Evolutionary conservation across 2,888 invertebrate genomes (phyloP).

Genomic region (Pseudanteris insignis): DNA sequence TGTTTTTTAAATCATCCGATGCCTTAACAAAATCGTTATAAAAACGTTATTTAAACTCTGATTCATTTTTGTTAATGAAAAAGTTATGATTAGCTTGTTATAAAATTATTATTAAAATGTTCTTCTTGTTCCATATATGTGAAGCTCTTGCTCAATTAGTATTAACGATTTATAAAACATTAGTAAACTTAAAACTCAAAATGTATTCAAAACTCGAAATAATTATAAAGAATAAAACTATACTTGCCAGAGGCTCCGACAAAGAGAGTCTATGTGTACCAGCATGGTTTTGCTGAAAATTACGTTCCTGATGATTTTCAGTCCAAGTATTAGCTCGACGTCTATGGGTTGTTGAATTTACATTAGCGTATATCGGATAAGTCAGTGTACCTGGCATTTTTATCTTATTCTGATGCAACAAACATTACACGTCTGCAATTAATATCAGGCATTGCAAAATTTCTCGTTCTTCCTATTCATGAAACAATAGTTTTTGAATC

Average conservation of each 20-base stretch:
- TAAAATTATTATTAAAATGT: no score
- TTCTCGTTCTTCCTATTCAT: not conserved
- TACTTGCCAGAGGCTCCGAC: constrained; percentile 52
- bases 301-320: constrained; percentile 49
- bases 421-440: not conserved
- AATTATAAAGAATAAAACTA: not conserved
- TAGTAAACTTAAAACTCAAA: no score
- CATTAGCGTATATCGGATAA: constrained; percentile 62
- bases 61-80: no score
- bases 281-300: constrained; percentile 47
- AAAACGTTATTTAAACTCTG: no score
- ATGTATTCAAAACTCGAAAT: no score
- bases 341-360: constrained; percentile 56
- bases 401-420: constrained; percentile 3
- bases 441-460: not conserved
- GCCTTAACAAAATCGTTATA: no score
- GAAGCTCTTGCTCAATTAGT: no score
- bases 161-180: no score
- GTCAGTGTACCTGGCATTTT: constrained; percentile 63
- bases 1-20: no score
- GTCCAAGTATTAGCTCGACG: constrained; percentile 59
- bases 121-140: no score
- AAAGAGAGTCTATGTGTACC: constrained; percentile 56
- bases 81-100: no score
- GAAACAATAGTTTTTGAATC: no score